Evolutionary conservation across 2,888 invertebrate species (phyloP).

Genomic region (Papilio protenor): DNA sequence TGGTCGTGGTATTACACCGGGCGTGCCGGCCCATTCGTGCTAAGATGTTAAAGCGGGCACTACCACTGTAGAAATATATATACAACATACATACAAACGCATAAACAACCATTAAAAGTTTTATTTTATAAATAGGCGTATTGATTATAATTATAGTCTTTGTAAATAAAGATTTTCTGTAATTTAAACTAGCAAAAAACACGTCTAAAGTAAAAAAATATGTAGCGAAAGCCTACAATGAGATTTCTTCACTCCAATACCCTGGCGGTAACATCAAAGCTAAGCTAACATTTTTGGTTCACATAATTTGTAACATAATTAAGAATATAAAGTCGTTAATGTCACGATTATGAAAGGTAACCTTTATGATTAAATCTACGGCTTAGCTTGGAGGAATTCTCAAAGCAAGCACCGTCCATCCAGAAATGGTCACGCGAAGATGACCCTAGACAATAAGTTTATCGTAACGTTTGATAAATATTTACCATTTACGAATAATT

Average conservation of each 20-base stretch:
- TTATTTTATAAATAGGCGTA: no score
- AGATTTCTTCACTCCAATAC: conserved; percentile 17
- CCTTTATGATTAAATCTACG: conserved; percentile 44
- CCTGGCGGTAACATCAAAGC: conserved; percentile 32
- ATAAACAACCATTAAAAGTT: no score
- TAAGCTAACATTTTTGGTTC: not conserved
- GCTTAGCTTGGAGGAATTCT: not conserved
- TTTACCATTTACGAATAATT: conserved; percentile 3
- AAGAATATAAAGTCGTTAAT: conserved; percentile 23
- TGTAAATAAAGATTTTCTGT: no score
- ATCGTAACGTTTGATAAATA: not conserved
- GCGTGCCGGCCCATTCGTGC: no score
- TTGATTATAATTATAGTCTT: no score
- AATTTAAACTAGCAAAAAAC: no score
- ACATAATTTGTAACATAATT: conserved; percentile 20
- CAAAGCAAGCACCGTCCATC: conserved; percentile 49
- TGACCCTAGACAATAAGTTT: conserved; percentile 52
- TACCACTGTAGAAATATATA: no score
- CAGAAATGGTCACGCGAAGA: conserved; percentile 53
- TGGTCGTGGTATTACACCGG: no score
- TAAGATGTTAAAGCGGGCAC: no score
- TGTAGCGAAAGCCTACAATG: not conserved
- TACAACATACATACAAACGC: no score
- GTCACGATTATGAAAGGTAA: conserved; percentile 30
- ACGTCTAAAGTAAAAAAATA: no score